Percentiles rank a stretch among this genome's conserved stretches.
Evolutionary conservation across 1,140 invertebrate genomes (phyloP).

Genomic region (Cotesia glomerata): DNA sequence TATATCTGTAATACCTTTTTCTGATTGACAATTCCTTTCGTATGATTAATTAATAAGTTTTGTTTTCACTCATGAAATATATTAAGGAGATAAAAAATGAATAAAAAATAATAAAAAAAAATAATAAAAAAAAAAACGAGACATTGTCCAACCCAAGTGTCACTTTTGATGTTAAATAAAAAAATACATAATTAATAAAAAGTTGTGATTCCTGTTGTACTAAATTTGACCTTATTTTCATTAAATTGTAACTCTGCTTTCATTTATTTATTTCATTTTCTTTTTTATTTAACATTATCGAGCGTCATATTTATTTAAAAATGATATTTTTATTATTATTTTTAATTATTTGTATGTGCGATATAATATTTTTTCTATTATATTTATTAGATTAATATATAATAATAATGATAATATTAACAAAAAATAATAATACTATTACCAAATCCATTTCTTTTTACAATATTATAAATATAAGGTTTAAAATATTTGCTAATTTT

Average conservation of each 20-base stretch:
- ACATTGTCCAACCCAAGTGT: conserved; percentile 62
- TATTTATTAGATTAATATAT: too few relatives aligned
- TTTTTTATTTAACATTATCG: neutral
- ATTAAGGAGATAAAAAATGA: conserved; percentile 42
- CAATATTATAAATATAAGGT: too few relatives aligned
- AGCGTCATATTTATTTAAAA: too few relatives aligned
- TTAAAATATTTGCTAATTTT: too few relatives aligned
- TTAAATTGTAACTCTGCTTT: neutral
- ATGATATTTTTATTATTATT: too few relatives aligned
- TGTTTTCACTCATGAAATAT: conserved; percentile 52
- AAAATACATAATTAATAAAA: conserved; percentile 60
- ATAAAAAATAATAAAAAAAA: conserved; percentile 15
- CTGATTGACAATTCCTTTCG: conserved; percentile 56
- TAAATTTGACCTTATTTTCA: neutral
- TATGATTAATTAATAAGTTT: conserved; percentile 57
- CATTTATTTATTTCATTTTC: neutral
- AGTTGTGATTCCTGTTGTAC: conserved; percentile 16
- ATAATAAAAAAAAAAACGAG: conserved; percentile 45
- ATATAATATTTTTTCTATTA: too few relatives aligned
- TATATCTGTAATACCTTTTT: conserved; percentile 51
- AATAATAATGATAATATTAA: too few relatives aligned
- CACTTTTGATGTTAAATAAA: conserved; percentile 64
- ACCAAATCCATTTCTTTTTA: too few relatives aligned
- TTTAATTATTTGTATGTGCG: too few relatives aligned
- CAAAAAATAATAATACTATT: too few relatives aligned